Conservation (phyloP, 2,888 invertebrate species). For the Drosophila yooni region DNA sequence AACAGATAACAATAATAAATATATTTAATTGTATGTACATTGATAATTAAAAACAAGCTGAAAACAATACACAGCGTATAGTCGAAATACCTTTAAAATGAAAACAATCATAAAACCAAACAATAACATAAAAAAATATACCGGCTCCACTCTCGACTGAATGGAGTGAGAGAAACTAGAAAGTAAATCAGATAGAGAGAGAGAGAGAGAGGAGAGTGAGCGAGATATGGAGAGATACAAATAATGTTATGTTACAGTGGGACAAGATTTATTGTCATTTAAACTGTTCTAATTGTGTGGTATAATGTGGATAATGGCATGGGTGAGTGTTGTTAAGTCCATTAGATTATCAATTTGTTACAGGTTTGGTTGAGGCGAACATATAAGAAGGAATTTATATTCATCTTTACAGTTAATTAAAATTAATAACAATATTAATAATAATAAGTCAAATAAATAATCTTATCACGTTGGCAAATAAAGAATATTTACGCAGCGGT, state of each 20-base stretch:
- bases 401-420: neutral
- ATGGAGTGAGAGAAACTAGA: constrained; percentile 25
- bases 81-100: constrained; percentile 5
- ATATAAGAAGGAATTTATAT: neutral
- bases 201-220: constrained; percentile 10
- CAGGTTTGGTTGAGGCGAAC: neutral
- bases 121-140: constrained; percentile 46
- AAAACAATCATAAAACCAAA: constrained; percentile 55
- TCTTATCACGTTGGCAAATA: neutral
- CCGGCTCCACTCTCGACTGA: constrained; percentile 62
- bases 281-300: neutral
- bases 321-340: neutral
- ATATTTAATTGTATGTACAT: constrained; percentile 2
- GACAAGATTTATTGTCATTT: constrained; percentile 15
- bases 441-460: neutral
- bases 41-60: constrained; percentile 39
- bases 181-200: constrained; percentile 6
- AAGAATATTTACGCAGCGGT: neutral
- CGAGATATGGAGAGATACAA: constrained; percentile 9
- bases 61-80: constrained; percentile 31
- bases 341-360: neutral
- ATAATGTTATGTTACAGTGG: constrained; percentile 40
- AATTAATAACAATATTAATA: neutral
- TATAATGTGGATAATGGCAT: neutral
- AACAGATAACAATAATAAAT: constrained; percentile 36